Evolutionary conservation across 2,888 invertebrate species (phyloP).

Genomic region (Orthonychiurus folsomi): DNA sequence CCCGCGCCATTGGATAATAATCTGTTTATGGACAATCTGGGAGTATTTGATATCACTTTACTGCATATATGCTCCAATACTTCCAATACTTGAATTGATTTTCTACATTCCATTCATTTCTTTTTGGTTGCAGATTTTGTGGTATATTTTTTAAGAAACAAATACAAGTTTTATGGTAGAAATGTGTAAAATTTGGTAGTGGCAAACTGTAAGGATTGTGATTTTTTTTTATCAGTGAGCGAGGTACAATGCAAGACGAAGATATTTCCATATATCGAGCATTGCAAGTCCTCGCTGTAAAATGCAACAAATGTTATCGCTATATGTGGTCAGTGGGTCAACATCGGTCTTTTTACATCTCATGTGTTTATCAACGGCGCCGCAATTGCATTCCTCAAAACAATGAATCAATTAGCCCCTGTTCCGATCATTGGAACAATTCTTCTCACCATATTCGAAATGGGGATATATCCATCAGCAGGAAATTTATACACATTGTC

Average conservation of each 20-base stretch:
- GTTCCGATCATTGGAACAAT: not conserved
- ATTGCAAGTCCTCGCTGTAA: not conserved
- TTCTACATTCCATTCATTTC: not conserved
- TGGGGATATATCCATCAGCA: not conserved
- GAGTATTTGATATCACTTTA: not conserved
- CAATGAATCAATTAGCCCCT: not conserved
- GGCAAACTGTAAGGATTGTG: too few relatives aligned
- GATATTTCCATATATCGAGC: not conserved
- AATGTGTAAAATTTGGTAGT: too few relatives aligned
- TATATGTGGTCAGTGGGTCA: not conserved
- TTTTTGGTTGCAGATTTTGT: not conserved
- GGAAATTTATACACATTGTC: not conserved
- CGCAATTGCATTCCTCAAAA: not conserved
- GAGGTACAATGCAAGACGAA: not conserved
- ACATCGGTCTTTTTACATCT: not conserved
- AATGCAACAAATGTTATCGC: not conserved
- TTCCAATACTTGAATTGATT: not conserved
- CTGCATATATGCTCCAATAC: not conserved
- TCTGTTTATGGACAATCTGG: not conserved
- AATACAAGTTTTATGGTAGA: too few relatives aligned
- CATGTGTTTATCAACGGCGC: not conserved
- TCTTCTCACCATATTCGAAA: not conserved
- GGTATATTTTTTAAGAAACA: conserved; percentile 1
- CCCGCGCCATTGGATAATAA: not conserved
- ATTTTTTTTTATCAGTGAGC: too few relatives aligned